Evolutionary conservation across 2,113 vertebrate genomes (phyloP), one percentile per base, ranked within the genome.

Genomic region (Caranx ignobilis): DNA sequence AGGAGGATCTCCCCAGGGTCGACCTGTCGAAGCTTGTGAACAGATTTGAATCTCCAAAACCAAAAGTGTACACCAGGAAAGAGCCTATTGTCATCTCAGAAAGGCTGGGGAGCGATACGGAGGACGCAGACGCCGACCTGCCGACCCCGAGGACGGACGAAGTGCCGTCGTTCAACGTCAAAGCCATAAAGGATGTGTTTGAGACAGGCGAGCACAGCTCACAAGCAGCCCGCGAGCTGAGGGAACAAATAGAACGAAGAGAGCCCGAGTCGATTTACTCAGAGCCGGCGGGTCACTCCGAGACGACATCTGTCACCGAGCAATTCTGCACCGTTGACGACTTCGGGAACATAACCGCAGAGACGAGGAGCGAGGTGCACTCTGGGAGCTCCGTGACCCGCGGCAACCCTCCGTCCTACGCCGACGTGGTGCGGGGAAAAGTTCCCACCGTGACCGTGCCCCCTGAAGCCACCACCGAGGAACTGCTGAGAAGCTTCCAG

Each of bases 321-420:
- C 91, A 90, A 26, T 94, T 95, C 88, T 95, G 95, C 35, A 85
- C 73, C 18, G 3, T 93, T 15, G 95, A 96, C 13, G 87, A 95
- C 16, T 95, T 94, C 47, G 95, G 95, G 43, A 95, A 92, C 89
- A 77, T 89, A 11, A 74, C 84, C 0, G 89, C 52, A 0, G 94
- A 91, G 60, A 85, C 89, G 0, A 92, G 87, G 74, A 91, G 79
- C 2, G 92, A 93, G 32, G 70, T 65, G 52, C 91, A 90, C 57
- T 90, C 94, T 50, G 92, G 94, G 75, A 90, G 83, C 60, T 79
- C 94, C 10, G 80, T 88, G 65, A 85, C 90, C 45, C 93, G 94
- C 11, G 95, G 94, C 0, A 96, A 92, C 52, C 97, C 97, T 11
- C 97, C 97, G 0, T 97, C 96, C 34, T 98, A 98, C 8, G 96